Percentiles rank a stretch among this genome's conserved stretches.
phyloP scores from a whole-genome alignment of 1,140 invertebrate species.

The Aphidius ervi region DNA sequence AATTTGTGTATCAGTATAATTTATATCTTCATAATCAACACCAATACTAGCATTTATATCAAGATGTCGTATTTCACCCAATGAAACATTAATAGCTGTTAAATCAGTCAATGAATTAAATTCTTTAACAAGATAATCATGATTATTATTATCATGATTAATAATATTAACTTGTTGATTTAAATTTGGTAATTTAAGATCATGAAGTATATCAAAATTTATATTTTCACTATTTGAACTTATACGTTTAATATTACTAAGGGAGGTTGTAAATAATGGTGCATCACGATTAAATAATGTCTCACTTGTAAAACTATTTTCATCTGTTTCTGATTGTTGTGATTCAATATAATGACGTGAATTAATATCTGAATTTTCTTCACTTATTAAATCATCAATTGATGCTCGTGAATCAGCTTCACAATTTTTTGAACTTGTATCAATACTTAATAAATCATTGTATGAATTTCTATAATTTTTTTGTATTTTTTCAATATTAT shows the following conservation, averaged over 20 bases:
- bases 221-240: conserved; percentile 25
- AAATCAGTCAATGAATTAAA: conserved; percentile 37
- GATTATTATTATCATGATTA: conserved; percentile 1
- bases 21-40: conserved; percentile 29
- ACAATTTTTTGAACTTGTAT: conserved; percentile 36
- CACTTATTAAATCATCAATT: conserved; percentile 33
- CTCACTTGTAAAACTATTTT: conserved; percentile 30
- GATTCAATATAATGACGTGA: conserved; percentile 28
- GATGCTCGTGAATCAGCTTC: conserved; percentile 34
- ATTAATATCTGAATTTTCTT: conserved; percentile 28
- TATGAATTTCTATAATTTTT: conserved; percentile 41
- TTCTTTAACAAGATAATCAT: conserved; percentile 27
- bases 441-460: conserved; percentile 37
- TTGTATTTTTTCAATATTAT: conserved; percentile 23
- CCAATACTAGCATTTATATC: conserved; percentile 29
- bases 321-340: conserved; percentile 26
- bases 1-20: conserved; percentile 22
- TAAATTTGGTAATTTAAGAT: conserved; percentile 25
- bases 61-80: conserved; percentile 24
- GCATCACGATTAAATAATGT: conserved; percentile 17
- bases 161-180: conserved; percentile 13
- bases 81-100: conserved; percentile 28
- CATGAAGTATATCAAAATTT: conserved; percentile 19
- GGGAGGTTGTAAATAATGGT: conserved; percentile 5
- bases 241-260: conserved; percentile 15